Evolutionary conservation across 2,797 vertebrate species (phyloP), one percentile per base, ranked within the genome.

Genomic region (Stomatorhinus walkeri): DNA sequence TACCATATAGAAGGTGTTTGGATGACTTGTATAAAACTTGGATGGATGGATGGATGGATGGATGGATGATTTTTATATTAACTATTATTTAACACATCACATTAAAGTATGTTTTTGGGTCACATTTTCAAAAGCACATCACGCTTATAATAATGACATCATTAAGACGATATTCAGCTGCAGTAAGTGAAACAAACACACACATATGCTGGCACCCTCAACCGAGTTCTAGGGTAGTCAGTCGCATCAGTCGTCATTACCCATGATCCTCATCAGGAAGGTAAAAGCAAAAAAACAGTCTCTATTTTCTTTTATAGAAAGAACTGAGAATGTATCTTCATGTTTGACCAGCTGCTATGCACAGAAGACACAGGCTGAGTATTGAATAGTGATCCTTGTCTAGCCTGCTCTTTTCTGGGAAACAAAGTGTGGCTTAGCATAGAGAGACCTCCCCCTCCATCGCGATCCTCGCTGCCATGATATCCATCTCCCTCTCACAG

Each of bases 401-500:
- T 0, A 22, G 19, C 24, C 61, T 68, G 61, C 22, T 32, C 61
- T 4, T 14, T 49, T 84, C 43, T 46, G 40, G 14, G 19, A 46
- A 7, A 49, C 43, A 51, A 10, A 24, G 81, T 12, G 46, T 84
- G 64, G 28, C 92, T 94, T 43, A 96, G 91, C 95, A 96, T 83
- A 94, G 94, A 22, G 95, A 96, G 89, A 95, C 94, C 19, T 92
- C 89, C 85, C 89, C 22, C 93, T 88, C 91, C 89, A 8, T 24
- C 8, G 22, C 22, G 24, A 10, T 91, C 68, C 91, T 91, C 5
- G 89, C 92, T 36, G 95, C 94, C 93, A 95, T 95, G 91, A 95
- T 91, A 86, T 95, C 95, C 93, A 95, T 94, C 92, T 96, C 95
- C 89, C 95, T 95, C 92, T 96, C 95, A 14, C 95, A 96, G 93